phyloP scores from a whole-genome alignment of 2,797 vertebrate genomes.

The Oryzias dopingdopingensis region DNA sequence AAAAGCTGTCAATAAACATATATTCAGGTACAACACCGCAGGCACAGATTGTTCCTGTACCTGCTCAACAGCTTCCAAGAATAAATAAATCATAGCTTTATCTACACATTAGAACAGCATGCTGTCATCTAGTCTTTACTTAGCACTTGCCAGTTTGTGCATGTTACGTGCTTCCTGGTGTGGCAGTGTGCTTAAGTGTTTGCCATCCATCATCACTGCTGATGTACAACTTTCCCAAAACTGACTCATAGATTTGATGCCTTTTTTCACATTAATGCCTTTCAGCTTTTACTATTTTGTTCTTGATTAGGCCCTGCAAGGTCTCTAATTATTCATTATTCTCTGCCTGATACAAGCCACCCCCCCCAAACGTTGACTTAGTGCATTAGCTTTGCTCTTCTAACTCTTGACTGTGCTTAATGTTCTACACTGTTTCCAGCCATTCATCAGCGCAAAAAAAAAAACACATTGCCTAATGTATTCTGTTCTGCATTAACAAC shows the following conservation, averaged over 20 bases:
- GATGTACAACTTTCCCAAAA: slow-evolving; percentile 42
- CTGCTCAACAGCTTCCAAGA: slow-evolving; percentile 25
- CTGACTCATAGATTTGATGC: slow-evolving; percentile 37
- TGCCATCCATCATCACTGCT: slow-evolving; percentile 31
- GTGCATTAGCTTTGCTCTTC: slow-evolving; percentile 11
- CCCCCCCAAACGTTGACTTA: not conserved
- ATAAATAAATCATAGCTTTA: slow-evolving; percentile 39
- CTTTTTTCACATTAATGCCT: slow-evolving; percentile 38
- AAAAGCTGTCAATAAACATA: slow-evolving; percentile 32
- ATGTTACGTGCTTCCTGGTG: not conserved
- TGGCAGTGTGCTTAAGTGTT: slow-evolving; percentile 20
- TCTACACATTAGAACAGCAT: slow-evolving; percentile 32
- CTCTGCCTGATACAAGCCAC: slow-evolving; percentile 1
- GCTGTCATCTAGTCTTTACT: slow-evolving; percentile 12
- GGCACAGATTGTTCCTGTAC: slow-evolving; percentile 36
- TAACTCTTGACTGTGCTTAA: slow-evolving; percentile 9
- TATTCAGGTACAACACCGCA: slow-evolving; percentile 20
- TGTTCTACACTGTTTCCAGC: slow-evolving; percentile 21
- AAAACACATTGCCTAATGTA: slow-evolving; percentile 16
- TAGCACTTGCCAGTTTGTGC: slow-evolving; percentile 20
- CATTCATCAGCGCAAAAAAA: slow-evolving; percentile 25
- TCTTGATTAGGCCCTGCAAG: slow-evolving; percentile 13
- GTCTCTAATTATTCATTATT: slow-evolving; percentile 19
- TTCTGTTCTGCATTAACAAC: slow-evolving; percentile 48
- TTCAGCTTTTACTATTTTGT: slow-evolving; percentile 26